Conservation (phyloP, 2,113 vertebrate species). For the human region GRCh38 chr9:35233001-35233500, state of each 20-base stretch:
- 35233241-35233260: not conserved
- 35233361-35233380: constrained; percentile 6
- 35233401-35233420: constrained; percentile 20
- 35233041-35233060: not conserved
- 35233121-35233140: not conserved
- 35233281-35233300: not conserved
- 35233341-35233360: not conserved
- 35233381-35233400: not conserved
- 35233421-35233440: not conserved
- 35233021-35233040: not conserved
- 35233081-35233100: not conserved
- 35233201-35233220: not conserved
- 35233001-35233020: not conserved
- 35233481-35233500: not conserved
- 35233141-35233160: not conserved
- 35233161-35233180: not conserved
- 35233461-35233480: not conserved
- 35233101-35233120: not conserved
- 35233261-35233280: not conserved
- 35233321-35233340: not conserved
- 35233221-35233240: not conserved
- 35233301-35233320: not conserved
- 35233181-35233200: not conserved
- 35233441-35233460: constrained; percentile 17
- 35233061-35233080: not conserved